These are phyloP conservation scores for Pseudomyrmex dendroicus DNA, from an alignment of 1,140 invertebrate genomes.

Conservation along the genomic window DNA sequence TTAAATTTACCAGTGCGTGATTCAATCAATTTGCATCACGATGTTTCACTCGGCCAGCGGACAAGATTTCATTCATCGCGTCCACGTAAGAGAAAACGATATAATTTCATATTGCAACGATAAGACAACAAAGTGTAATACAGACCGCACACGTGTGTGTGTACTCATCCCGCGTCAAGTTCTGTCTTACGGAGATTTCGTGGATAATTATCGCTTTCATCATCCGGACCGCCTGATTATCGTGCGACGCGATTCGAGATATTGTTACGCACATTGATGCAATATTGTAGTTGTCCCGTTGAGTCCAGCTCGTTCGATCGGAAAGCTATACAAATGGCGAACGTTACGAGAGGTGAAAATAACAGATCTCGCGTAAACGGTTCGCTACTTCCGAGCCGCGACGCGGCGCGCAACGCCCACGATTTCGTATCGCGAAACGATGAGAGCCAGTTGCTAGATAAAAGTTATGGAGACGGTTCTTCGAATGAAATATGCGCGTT, in stretches of 20 bases:
- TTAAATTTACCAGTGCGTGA: constrained; percentile 51
- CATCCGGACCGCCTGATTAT: constrained; percentile 46
- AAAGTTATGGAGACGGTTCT: constrained; percentile 43
- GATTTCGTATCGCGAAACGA: constrained; percentile 26
- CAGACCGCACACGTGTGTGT: neutral
- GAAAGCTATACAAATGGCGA: neutral
- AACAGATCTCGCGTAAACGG: neutral
- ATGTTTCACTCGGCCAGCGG: neutral
- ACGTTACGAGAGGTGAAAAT: neutral
- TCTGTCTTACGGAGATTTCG: neutral
- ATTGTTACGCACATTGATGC: constrained; percentile 27
- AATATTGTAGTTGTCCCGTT: constrained; percentile 28
- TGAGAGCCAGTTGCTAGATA: neutral
- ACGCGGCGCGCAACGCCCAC: neutral
- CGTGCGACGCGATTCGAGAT: constrained; percentile 35
- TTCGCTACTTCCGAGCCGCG: neutral
- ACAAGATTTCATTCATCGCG: neutral
- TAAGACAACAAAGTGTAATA: neutral
- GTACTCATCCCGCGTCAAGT: neutral
- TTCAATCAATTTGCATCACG: constrained; percentile 4
- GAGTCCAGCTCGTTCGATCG: neutral
- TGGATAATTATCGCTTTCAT: constrained; percentile 42
- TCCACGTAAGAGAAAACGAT: constrained; percentile 36
- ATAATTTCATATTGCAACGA: constrained; percentile 16
- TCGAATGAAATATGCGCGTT: constrained; percentile 40